Conservation (phyloP, 35 echinoderm and acorn worm genomes). For the Hemicentrotus pulcherrimus region DNA sequence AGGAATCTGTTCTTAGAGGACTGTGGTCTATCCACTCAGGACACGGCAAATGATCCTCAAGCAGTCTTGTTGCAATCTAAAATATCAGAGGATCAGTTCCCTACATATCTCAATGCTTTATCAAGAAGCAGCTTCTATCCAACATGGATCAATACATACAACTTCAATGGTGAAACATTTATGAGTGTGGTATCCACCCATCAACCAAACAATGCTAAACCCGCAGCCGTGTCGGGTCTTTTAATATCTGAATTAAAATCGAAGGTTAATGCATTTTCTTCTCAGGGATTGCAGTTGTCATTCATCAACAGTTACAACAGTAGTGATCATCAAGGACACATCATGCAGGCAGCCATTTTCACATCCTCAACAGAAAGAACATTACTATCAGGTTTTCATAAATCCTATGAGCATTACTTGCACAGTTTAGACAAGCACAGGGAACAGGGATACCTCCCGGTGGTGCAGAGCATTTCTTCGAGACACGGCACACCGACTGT, state of each 20-base stretch:
- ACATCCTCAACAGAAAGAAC: conserved; percentile 36
- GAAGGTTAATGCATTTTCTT: conserved; percentile 18
- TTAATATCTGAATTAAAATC: conserved; percentile 54
- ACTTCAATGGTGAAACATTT: conserved; percentile 60
- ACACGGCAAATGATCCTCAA: neutral
- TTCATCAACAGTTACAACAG: conserved; percentile 74
- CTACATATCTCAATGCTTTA: conserved; percentile 62
- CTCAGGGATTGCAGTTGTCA: conserved; percentile 50
- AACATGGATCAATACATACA: conserved; percentile 80
- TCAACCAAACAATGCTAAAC: neutral
- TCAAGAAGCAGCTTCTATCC: conserved; percentile 52
- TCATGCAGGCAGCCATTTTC: conserved; percentile 61
- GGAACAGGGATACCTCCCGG: conserved; percentile 33
- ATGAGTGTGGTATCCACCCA: conserved; percentile 64
- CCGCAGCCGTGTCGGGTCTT: neutral
- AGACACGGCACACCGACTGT: conserved; percentile 56
- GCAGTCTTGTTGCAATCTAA: conserved; percentile 55
- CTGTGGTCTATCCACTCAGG: conserved; percentile 29
- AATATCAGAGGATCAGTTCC: conserved; percentile 68
- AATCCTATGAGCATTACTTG: conserved; percentile 45
- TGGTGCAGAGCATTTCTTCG: conserved; percentile 62
- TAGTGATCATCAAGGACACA: conserved; percentile 51
- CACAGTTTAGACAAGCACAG: neutral
- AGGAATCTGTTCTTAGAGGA: conserved; percentile 58
- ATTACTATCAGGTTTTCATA: conserved; percentile 39